Evolutionary conservation across 2,888 invertebrate species (phyloP), one percentile per base, ranked within the genome.

Genomic region (Pediacus dermestoides): DNA sequence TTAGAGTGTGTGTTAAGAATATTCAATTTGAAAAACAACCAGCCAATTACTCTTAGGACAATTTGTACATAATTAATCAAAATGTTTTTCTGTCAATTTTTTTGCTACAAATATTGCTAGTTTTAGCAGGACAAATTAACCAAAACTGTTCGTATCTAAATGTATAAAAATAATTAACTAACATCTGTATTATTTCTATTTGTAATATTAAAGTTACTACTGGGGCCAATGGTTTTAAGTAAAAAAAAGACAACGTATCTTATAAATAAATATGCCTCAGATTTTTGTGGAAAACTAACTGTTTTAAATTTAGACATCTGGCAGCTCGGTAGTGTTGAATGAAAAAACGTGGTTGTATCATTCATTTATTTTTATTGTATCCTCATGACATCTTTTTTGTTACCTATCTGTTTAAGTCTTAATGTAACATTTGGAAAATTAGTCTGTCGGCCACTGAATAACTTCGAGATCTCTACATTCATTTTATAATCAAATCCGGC

Each of bases 211-310:
- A 55, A 52, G 46, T 51, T 50, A 41, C 48, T 46, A 55, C 67
- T 66, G 67, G 67, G 67, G 67, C 67, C 67, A 67, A 66, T 60
- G 54, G 48, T 58, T 56, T 52, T 57, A 60, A 60, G 21, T 18
- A 18, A 7, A 6, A 7, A 7, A 18, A 23, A 23, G 10, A 23
- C 3, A 6, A n/a, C 9, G 23, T 23, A 23, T 23, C 23, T 23
- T 23, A 23, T 23, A 23, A 23, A 9, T n/a, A 9, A 23, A 23
- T 9, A 23, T 23, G 28, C 28, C 28, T 28, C 28, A 28, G 28
- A 4, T 4, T 10, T 9, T 9, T 9, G 9, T n/a, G 23, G n/a
- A n/a, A n/a, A n/a, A n/a, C n/a, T n/a, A n/a, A n/a, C n/a, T n/a
- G n/a, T n/a, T n/a, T n/a, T n/a, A n/a, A n/a, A n/a, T n/a, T n/a